Evolutionary conservation across 2,888 invertebrate species (phyloP).

Genomic region (Nemoura dubitans): DNA sequence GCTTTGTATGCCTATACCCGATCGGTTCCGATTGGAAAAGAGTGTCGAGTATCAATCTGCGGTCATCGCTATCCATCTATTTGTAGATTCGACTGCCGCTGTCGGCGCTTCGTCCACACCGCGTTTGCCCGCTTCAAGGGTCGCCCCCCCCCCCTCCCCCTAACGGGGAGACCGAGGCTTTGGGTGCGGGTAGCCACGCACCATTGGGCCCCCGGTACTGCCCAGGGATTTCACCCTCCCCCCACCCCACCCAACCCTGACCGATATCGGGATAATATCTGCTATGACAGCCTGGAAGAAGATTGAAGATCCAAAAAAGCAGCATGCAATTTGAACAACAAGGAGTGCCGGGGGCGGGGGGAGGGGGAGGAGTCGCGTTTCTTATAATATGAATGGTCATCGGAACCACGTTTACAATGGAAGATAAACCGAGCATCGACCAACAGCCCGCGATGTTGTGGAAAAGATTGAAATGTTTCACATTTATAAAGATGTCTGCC

Average conservation of each 20-base stretch:
- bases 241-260: too few relatives aligned
- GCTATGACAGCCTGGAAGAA: constrained; percentile 27
- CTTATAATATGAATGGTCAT: not conserved
- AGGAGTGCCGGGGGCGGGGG: not conserved
- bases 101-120: not conserved
- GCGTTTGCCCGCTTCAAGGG: not conserved
- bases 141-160: too few relatives aligned
- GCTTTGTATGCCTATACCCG: not conserved
- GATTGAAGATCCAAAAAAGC: constrained; percentile 27
- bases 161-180: not conserved
- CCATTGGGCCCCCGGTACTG: not conserved
- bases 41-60: not conserved
- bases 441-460: not conserved
- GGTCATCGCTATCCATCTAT: not conserved
- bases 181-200: not conserved
- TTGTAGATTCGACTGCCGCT: not conserved
- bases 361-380: not conserved
- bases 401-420: not conserved
- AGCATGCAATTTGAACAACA: constrained; percentile 26
- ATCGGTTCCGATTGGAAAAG: not conserved
- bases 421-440: not conserved
- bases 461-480: not conserved
- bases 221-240: not conserved
- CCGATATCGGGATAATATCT: constrained; percentile 1
- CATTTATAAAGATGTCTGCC: constrained; percentile 1